Percentiles rank a stretch among this genome's conserved stretches.
These are phyloP conservation scores for Hestina assimilis DNA, from an alignment of 1,140 invertebrate species.

Conservation along the genomic window DNA sequence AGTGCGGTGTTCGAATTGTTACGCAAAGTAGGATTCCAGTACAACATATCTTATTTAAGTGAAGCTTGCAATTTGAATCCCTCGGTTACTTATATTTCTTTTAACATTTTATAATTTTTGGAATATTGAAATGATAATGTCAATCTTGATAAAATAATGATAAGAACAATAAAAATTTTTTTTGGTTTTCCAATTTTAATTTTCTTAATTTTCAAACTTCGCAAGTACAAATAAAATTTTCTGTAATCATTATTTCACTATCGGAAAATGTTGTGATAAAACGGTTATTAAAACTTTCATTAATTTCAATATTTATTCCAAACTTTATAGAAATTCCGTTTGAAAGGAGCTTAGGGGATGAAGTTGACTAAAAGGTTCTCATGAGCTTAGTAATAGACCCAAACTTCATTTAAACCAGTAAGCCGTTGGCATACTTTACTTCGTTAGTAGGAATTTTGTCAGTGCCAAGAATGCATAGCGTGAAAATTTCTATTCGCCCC, in stretches of 20 bases:
- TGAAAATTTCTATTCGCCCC: conserved; percentile 17
- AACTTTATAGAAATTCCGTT: background rate
- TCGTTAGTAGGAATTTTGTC: conserved; percentile 23
- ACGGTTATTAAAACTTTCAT: background rate
- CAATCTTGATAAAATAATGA: too few relatives aligned
- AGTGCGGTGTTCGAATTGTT: background rate
- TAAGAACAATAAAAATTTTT: too few relatives aligned
- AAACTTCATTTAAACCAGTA: conserved; percentile 24
- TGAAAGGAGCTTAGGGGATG: conserved; percentile 4
- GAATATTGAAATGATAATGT: too few relatives aligned
- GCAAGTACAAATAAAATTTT: too few relatives aligned
- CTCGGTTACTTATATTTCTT: too few relatives aligned
- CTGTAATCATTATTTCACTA: background rate
- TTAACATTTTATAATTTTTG: too few relatives aligned
- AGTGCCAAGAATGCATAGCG: conserved; percentile 21
- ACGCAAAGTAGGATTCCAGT: too few relatives aligned
- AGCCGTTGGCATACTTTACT: conserved; percentile 20
- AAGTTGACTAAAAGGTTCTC: conserved; percentile 16
- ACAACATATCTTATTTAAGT: too few relatives aligned
- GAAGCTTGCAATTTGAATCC: too few relatives aligned
- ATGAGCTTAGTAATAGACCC: conserved; percentile 24
- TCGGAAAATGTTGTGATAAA: background rate
- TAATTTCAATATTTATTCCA: background rate
- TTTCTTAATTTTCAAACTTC: too few relatives aligned
- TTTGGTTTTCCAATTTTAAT: too few relatives aligned